These are phyloP conservation scores for Eubucco bourcierii DNA, from an alignment of 2,113 vertebrate genomes.

Conservation along the genomic window DNA sequence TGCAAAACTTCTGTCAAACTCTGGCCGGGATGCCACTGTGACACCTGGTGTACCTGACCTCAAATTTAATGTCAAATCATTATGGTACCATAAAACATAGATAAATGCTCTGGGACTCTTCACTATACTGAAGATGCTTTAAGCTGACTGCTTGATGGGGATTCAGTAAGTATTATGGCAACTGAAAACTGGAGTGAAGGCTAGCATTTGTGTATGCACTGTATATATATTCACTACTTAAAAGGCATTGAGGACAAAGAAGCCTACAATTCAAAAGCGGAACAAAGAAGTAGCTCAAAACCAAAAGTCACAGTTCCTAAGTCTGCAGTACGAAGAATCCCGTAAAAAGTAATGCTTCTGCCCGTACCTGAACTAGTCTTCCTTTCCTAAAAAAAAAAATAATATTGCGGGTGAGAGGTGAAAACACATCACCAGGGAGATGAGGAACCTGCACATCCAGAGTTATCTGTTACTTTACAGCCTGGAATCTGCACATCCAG, in stretches of 20 bases:
- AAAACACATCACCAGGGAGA: accelerated
- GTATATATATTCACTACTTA: accelerated
- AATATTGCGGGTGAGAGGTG: accelerated
- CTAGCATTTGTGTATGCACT: accelerated
- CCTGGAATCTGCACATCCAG: not conserved
- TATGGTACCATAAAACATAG: accelerated
- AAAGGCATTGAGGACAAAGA: not conserved
- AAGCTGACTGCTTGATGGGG: too few species aligned
- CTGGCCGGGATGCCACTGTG: not conserved
- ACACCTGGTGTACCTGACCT: not conserved
- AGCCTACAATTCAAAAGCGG: not conserved
- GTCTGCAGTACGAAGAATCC: accelerated
- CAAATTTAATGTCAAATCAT: accelerated
- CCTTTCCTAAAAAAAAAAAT: not conserved
- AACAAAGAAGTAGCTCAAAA: not conserved
- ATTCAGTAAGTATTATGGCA: not conserved
- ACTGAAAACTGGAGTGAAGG: not conserved
- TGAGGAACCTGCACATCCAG: not conserved
- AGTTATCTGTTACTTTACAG: accelerated
- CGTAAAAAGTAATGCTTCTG: accelerated
- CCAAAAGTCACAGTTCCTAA: accelerated
- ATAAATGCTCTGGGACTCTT: not conserved
- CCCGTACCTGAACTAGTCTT: accelerated
- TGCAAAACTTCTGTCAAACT: not conserved
- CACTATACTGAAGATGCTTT: not conserved